A percentile compares a stretch with the other conserved stretches of the same genome.
phyloP scores from a whole-genome alignment of 1,140 invertebrate species.

The Atopsyche davidsoni region DNA sequence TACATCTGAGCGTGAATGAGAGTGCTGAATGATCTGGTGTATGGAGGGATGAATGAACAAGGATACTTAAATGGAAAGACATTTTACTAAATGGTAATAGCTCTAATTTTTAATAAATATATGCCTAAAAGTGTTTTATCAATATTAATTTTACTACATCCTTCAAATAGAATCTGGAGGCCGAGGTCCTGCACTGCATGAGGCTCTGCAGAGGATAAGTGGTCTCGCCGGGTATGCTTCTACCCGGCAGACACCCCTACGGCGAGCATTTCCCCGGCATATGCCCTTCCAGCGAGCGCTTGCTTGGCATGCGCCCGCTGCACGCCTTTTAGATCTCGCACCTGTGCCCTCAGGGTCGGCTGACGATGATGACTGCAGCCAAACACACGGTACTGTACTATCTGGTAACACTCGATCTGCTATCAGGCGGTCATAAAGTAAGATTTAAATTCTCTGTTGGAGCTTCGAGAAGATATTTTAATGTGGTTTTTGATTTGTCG shows the following conservation, averaged over 20 bases:
- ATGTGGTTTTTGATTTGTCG: background rate
- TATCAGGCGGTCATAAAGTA: too few relatives aligned
- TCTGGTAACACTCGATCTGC: background rate
- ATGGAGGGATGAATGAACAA: too few relatives aligned
- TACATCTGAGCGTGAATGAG: too few relatives aligned
- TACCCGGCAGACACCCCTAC: conserved; percentile 6
- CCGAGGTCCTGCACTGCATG: conserved; percentile 43
- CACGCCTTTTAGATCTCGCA: conserved; percentile 14
- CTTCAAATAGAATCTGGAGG: conserved; percentile 32
- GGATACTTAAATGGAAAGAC: too few relatives aligned
- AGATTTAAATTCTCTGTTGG: too few relatives aligned
- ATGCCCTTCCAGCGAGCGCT: conserved; percentile 22
- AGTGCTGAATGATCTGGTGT: too few relatives aligned
- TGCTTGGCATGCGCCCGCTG: conserved; percentile 44
- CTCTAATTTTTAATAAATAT: too few relatives aligned
- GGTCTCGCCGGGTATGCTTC: background rate
- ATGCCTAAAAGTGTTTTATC: too few relatives aligned
- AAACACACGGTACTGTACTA: too few relatives aligned
- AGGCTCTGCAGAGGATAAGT: conserved; percentile 48
- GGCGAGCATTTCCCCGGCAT: background rate
- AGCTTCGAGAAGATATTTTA: too few relatives aligned
- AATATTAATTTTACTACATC: too few relatives aligned
- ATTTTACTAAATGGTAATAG: too few relatives aligned
- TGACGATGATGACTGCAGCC: conserved; percentile 7
- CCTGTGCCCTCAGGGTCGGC: background rate